A percentile compares a stretch with the other conserved stretches of the same genome.
Conservation (phyloP, 2,797 vertebrate species). For the Urosaurus nigricauda region DNA sequence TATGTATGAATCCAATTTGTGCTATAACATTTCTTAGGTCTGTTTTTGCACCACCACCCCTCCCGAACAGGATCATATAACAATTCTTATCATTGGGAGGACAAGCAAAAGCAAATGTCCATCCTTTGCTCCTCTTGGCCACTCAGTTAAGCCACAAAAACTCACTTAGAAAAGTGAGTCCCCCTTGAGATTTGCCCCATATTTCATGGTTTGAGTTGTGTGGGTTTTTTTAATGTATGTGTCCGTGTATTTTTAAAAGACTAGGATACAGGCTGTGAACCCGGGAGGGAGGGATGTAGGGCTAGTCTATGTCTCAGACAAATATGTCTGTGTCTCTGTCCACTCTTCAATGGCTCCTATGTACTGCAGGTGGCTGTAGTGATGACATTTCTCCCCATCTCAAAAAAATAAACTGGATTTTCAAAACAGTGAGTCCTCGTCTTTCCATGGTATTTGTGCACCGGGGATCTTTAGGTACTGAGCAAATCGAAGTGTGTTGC, state of each 20-base stretch:
- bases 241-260: background rate
- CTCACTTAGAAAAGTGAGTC: background rate
- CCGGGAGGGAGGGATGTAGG: background rate
- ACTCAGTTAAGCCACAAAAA: background rate
- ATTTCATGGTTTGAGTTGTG: background rate
- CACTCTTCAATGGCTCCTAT: background rate
- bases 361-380: constrained; percentile 11
- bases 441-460: background rate
- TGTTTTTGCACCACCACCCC: background rate
- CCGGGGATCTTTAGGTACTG: background rate
- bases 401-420: constrained; percentile 43
- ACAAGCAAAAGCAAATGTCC: background rate
- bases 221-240: background rate
- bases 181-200: background rate
- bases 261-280: background rate
- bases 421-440: background rate
- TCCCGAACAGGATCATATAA: background rate
- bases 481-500: background rate
- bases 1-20: background rate
- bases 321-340: background rate
- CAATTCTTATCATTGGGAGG: background rate
- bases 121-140: background rate
- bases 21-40: constrained; percentile 18
- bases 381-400: background rate
- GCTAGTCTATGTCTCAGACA: background rate